Evolutionary conservation across 2,888 invertebrate species (phyloP).

Genomic region (Calameuta idolon): DNA sequence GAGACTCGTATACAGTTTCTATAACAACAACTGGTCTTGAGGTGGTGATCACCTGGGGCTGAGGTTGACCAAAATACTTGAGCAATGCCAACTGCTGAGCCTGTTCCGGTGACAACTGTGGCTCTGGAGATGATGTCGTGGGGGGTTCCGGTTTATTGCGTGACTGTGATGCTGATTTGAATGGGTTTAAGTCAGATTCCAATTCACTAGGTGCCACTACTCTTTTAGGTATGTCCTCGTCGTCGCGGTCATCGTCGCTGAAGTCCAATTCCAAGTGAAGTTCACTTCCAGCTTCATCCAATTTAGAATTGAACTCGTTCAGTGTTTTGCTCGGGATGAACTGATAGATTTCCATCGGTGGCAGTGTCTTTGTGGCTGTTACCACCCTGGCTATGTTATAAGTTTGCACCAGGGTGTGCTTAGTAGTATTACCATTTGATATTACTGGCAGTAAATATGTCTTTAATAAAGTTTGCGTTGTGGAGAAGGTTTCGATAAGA

Average conservation of each 20-base stretch:
- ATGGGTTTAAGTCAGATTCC: conserved; percentile 78
- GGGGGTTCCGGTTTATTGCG: conserved; percentile 68
- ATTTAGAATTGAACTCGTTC: conserved; percentile 87
- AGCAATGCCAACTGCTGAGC: conserved; percentile 81
- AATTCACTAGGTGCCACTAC: conserved; percentile 70
- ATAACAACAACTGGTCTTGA: conserved; percentile 81
- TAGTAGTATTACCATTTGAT: conserved; percentile 79
- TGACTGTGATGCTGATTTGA: conserved; percentile 72
- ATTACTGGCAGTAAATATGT: conserved; percentile 90
- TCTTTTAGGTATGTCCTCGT: conserved; percentile 63
- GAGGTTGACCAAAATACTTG: conserved; percentile 74
- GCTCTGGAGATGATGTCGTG: conserved; percentile 27
- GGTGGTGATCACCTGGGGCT: conserved; percentile 79
- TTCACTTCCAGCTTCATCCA: conserved; percentile 91
- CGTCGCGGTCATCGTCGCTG: conserved; percentile 76
- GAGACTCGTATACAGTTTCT: conserved; percentile 86
- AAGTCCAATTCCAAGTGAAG: conserved; percentile 87
- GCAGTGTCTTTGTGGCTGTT: conserved; percentile 90
- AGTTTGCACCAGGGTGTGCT: conserved; percentile 88
- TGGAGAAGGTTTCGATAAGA: conserved; percentile 90
- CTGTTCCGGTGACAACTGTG: conserved; percentile 75
- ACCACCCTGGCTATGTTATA: conserved; percentile 89
- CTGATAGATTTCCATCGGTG: conserved; percentile 88
- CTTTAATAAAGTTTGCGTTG: conserved; percentile 88
- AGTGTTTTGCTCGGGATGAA: conserved; percentile 88